These are phyloP conservation scores for Drosophila nasuta DNA, from an alignment of 1,140 invertebrate genomes.

Conservation along the genomic window DNA sequence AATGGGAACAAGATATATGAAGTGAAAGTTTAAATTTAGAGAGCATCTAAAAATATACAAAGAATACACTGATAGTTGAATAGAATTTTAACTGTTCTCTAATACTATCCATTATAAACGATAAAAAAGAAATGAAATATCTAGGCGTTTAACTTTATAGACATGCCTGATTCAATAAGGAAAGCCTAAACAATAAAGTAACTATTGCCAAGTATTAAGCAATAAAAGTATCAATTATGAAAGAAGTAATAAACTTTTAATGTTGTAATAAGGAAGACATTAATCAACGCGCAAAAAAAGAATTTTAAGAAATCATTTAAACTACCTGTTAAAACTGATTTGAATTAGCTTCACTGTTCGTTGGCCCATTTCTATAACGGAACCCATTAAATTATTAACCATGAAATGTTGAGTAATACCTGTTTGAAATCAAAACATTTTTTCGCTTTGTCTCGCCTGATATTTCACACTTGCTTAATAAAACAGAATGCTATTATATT, in stretches of 20 bases:
- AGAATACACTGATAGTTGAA: too few relatives aligned
- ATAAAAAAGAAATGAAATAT: neutral
- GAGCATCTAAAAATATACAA: too few relatives aligned
- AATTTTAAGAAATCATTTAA: neutral
- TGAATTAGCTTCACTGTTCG: neutral
- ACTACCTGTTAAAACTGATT: neutral
- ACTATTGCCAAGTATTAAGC: neutral
- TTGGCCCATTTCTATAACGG: neutral
- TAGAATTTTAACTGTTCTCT: neutral
- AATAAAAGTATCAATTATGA: neutral
- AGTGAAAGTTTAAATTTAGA: neutral
- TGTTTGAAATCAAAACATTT: conserved; percentile 16
- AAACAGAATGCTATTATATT: conserved; percentile 2
- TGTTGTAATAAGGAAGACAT: conserved; percentile 1
- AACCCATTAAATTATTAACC: conserved; percentile 11
- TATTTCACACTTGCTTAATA: conserved; percentile 8
- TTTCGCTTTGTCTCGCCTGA: conserved; percentile 8
- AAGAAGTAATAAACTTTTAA: neutral
- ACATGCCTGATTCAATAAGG: neutral
- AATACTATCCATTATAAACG: neutral
- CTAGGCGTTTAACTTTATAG: neutral
- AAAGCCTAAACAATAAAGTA: neutral
- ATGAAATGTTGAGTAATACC: conserved; percentile 12
- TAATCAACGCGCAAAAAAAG: neutral
- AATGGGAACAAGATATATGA: neutral